Base-by-base conservation (phyloP, 2,797 vertebrate species). In the Stomatorhinus walkeri region DNA sequence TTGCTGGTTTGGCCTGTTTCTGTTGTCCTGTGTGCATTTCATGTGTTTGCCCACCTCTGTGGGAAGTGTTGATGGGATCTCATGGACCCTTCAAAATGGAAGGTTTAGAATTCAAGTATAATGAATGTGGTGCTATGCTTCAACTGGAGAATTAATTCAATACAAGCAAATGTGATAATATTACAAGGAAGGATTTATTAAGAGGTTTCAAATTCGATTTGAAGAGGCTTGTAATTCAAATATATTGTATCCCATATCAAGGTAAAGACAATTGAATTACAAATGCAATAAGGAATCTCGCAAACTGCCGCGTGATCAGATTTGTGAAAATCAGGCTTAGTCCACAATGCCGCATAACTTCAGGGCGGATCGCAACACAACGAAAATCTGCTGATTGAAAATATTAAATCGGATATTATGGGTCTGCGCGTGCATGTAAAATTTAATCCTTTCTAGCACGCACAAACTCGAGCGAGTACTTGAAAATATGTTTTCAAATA, bases 181-280 rank as follows among this genome's bases (percentile, higher is more conserved):
- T 43, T 46, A 81, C 76, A 81, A 81, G 36, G 76, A 43, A 46
- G 40, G 68, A 43, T 81, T 81, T 81, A 81, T 81, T 81, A 46
- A 81, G 8, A n/a, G 40, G 19, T 81, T 72, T 72, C 68, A 72
- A 72, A 72, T 72, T 72, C 68, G 36, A 40, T 72, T 72, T 72
- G 40, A 81, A 81, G 40, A 40, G 40, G 19, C 40, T 46, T 81
- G 76, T 81, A 81, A 81, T 46, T 81, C 40, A 81, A 43, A 43
- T 43, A 81, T 81, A 46, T 32, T 81, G 19, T 46, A 46, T 81
- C 68, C 76, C n/a, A 81, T 81, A 81, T 81, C 40, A 46, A 81
- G 76, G 76, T 81, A 81, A 81, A 81, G 76, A 46, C 76, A 81
- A 81, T 81, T 0, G 19, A 81, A 81, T 81, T 81, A 72, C 68